Evolutionary conservation across 2,888 invertebrate genomes (phyloP).

Genomic region (Tridacna crocea): DNA sequence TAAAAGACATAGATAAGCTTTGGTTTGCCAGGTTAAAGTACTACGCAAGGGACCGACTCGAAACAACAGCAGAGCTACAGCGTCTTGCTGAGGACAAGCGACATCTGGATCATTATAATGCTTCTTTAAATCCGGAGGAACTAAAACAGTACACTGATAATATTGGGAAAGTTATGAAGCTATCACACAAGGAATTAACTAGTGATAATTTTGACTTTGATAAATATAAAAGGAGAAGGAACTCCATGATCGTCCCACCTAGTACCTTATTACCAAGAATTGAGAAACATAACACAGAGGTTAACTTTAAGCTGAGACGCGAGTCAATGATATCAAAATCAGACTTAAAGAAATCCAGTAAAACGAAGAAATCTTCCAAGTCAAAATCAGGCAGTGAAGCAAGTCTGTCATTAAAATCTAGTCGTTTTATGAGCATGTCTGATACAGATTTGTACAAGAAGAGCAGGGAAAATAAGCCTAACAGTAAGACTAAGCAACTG

Average conservation of each 20-base stretch:
- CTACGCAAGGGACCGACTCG: conserved; percentile 42
- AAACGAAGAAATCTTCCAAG: conserved; percentile 23
- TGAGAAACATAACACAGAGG: conserved; percentile 16
- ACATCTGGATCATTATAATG: conserved; percentile 46
- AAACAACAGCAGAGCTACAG: conserved; percentile 40
- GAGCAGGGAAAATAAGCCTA: background rate
- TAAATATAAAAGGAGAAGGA: conserved; percentile 1
- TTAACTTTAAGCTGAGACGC: conserved; percentile 1
- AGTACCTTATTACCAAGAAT: conserved; percentile 1
- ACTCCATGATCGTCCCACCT: background rate
- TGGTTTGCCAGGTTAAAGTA: conserved; percentile 45
- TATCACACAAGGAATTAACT: conserved; percentile 31
- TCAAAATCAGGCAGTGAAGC: background rate
- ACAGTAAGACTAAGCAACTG: background rate
- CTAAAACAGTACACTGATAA: conserved; percentile 44
- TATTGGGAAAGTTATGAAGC: conserved; percentile 37
- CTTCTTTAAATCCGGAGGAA: conserved; percentile 36
- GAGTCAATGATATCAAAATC: conserved; percentile 13
- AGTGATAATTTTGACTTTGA: conserved; percentile 58
- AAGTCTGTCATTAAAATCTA: conserved; percentile 11
- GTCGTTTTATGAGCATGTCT: conserved; percentile 44
- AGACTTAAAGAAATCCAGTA: background rate
- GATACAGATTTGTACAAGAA: conserved; percentile 52
- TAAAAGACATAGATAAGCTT: conserved; percentile 52
- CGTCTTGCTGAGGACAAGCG: conserved; percentile 38